Evolutionary conservation across 2,113 vertebrate genomes (phyloP).

Genomic region (Takifugu bimaculatus): DNA sequence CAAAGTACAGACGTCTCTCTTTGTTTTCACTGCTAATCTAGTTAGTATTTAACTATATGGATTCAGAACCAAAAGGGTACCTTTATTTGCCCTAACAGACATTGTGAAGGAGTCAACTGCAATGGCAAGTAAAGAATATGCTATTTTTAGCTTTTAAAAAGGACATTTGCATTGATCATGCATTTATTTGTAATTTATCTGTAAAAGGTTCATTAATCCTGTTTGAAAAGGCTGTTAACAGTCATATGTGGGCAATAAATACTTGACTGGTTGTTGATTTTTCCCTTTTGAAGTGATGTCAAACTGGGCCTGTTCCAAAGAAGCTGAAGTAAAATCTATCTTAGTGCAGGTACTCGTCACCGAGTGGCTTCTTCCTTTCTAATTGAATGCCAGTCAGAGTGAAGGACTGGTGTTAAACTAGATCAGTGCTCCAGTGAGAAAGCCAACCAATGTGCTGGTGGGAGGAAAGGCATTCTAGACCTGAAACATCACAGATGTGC

Average conservation of each 20-base stretch:
- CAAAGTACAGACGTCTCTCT: too few relatives aligned
- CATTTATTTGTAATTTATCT: too few relatives aligned
- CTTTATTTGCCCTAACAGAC: too few relatives aligned
- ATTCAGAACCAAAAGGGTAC: too few relatives aligned
- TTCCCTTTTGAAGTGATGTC: not conserved
- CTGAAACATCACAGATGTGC: not conserved
- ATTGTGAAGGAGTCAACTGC: too few relatives aligned
- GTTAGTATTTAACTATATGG: too few relatives aligned
- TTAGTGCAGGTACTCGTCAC: not conserved
- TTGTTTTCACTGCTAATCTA: too few relatives aligned
- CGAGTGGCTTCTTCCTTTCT: constrained; percentile 15
- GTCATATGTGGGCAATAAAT: not conserved
- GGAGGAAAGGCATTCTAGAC: not conserved
- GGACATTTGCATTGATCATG: too few relatives aligned
- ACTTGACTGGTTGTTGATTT: not conserved
- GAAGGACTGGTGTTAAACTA: not conserved
- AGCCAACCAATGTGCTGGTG: constrained; percentile 30
- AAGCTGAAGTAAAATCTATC: not conserved
- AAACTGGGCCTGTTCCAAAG: not conserved
- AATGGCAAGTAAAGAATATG: too few relatives aligned
- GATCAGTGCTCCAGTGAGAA: not conserved
- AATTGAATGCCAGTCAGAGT: constrained; percentile 49
- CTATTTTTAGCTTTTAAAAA: too few relatives aligned
- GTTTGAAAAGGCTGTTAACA: not conserved
- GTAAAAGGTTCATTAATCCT: too few relatives aligned